These are phyloP conservation scores for Oppia nitens DNA, from an alignment of 1,140 invertebrate species.

Conservation along the genomic window DNA sequence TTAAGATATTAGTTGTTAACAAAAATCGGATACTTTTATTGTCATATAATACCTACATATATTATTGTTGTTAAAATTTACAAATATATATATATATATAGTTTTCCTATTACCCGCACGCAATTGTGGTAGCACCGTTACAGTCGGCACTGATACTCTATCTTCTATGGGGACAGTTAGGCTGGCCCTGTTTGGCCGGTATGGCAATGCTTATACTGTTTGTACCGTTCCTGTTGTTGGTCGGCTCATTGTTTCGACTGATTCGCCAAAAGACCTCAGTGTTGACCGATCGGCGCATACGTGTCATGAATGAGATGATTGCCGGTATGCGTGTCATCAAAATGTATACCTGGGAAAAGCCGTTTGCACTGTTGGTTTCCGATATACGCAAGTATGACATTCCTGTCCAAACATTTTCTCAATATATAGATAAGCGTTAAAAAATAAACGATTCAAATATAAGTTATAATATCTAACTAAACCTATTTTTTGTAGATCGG, in stretches of 20 bases:
- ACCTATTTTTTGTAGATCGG: conserved; percentile 35
- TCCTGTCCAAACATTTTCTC: neutral
- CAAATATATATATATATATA: neutral
- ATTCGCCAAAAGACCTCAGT: conserved; percentile 42
- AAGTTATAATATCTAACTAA: conserved; percentile 39
- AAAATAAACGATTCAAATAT: conserved; percentile 25
- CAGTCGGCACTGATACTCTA: conserved; percentile 14
- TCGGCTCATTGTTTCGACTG: conserved; percentile 14
- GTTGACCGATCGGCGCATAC: conserved; percentile 62
- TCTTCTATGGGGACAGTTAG: conserved; percentile 21
- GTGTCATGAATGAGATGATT: conserved; percentile 79
- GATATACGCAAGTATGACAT: conserved; percentile 31
- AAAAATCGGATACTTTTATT: too few relatives aligned
- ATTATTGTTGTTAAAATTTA: neutral
- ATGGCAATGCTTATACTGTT: conserved; percentile 13
- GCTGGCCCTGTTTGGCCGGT: conserved; percentile 24
- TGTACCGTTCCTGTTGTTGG: conserved; percentile 15
- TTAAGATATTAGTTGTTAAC: too few relatives aligned
- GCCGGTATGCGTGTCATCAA: conserved; percentile 68
- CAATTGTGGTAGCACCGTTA: conserved; percentile 8
- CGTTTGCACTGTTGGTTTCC: conserved; percentile 47
- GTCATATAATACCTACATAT: too few relatives aligned
- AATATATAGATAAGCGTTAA: neutral
- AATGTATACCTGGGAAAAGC: conserved; percentile 59
- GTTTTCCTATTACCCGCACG: neutral